Conservation (phyloP, 2,888 invertebrate species). For the Myathropa florea region DNA sequence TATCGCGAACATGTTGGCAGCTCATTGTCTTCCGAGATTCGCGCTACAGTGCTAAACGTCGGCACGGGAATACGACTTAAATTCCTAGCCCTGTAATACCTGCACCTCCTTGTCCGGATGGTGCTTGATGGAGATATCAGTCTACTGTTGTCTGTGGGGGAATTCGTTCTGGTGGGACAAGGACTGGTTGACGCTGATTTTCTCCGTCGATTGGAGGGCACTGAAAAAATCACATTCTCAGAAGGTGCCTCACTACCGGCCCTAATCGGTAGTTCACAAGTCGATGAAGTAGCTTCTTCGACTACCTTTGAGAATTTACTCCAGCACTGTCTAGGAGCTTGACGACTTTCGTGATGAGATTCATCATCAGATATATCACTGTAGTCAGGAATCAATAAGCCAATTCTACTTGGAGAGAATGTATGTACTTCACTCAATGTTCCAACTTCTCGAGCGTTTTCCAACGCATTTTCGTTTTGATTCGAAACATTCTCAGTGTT, state of each 20-base stretch:
- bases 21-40: slow-evolving; percentile 1
- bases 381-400: background rate
- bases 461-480: background rate
- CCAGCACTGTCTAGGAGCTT: background rate
- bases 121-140: slow-evolving; percentile 39
- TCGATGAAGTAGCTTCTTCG: slow-evolving; percentile 59
- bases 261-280: slow-evolving; percentile 25
- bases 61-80: background rate
- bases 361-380: slow-evolving; percentile 48
- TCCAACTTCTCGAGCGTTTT: slow-evolving; percentile 31
- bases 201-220: background rate
- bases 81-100: background rate
- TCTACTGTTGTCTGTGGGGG: slow-evolving; percentile 23
- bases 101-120: background rate
- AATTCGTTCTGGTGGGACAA: slow-evolving; percentile 21
- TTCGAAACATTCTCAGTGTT: slow-evolving; percentile 1
- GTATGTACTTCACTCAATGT: slow-evolving; percentile 32
- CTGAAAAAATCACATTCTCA: slow-evolving; percentile 36
- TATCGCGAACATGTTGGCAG: slow-evolving; percentile 39
- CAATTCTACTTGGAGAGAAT: background rate
- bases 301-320: slow-evolving; percentile 47
- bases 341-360: background rate
- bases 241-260: background rate
- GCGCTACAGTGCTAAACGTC: background rate
- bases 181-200: slow-evolving; percentile 46